A percentile compares a stretch with the other conserved stretches of the same genome.
Conservation (phyloP, 1,140 invertebrate genomes). For the Myzus persicae region DNA sequence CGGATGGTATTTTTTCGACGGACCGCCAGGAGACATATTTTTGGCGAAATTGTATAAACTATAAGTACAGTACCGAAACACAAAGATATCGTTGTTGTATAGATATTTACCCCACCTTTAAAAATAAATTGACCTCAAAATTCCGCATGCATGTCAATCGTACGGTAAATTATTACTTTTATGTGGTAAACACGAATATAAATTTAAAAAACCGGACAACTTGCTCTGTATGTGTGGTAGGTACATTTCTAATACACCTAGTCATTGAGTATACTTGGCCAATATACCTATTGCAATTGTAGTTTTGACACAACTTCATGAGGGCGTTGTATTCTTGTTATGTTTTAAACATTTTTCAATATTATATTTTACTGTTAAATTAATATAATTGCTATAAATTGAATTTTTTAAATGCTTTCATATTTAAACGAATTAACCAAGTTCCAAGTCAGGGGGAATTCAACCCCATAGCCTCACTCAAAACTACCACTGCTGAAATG, state of each 20-base stretch:
- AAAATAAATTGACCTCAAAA: background rate
- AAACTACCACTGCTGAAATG: background rate
- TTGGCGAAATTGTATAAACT: background rate
- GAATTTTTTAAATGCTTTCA: background rate
- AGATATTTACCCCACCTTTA: background rate
- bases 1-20: background rate
- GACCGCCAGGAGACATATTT: background rate
- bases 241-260: background rate
- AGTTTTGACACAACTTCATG: background rate
- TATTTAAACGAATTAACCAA: background rate
- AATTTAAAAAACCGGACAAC: background rate
- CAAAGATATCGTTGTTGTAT: background rate
- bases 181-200: background rate
- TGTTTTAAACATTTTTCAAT: background rate
- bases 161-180: background rate
- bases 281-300: background rate
- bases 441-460: no score
- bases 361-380: background rate
- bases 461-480: background rate
- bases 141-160: background rate
- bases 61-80: background rate
- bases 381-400: background rate
- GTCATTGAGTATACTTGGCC: background rate
- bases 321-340: background rate
- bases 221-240: background rate